Evolutionary conservation across 2,113 vertebrate species (phyloP), one percentile per base, ranked within the genome.

Genomic region (Psilopsiagon aymara): DNA sequence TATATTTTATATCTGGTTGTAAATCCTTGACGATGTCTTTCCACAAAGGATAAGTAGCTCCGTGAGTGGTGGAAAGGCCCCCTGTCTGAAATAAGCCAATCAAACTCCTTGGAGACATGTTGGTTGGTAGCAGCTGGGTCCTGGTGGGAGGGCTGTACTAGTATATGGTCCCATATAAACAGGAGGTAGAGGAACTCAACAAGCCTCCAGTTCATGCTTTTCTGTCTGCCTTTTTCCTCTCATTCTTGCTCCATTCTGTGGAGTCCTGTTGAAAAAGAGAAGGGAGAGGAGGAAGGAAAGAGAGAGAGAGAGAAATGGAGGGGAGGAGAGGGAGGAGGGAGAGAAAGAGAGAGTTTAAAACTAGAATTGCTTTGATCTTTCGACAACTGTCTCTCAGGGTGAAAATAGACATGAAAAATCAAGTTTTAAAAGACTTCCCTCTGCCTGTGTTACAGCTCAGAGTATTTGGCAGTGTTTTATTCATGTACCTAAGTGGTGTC

Each of bases 171-270:
- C 99, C 99, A 99, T 99, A 99, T 98, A 99, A 99, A 99, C 99
- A 99, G 99, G 99, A 99, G 99, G 99, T 99, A 99, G 99, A 99
- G 99, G 98, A 99, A 99, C 99, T 99, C 99, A 99, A 99, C 99
- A 99, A 99, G 98, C 99, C 99, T 99, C 99, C 99, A 99, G 99
- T 99, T 99, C 99, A 99, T 99, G 99, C 99, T 99, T 99, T 99
- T 99, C 99, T 98, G 99, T 99, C 98, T 99, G 99, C 99, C 99
- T 99, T 98, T 99, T 98, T 98, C 99, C 99, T 99, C 98, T 99
- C 99, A 99, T 99, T 99, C 99, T 99, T 99, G 99, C 99, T 99
- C 99, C 99, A 99, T 99, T 99, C 98, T 99, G 98, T 98, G 99
- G 99, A 99, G 99, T 99, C 99, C 99, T 99, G 97, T 79, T 94